Evolutionary conservation across 2,113 vertebrate genomes (phyloP), one percentile per base, ranked within the genome.

Genomic region (Oncorhynchus gorbuscha): DNA sequence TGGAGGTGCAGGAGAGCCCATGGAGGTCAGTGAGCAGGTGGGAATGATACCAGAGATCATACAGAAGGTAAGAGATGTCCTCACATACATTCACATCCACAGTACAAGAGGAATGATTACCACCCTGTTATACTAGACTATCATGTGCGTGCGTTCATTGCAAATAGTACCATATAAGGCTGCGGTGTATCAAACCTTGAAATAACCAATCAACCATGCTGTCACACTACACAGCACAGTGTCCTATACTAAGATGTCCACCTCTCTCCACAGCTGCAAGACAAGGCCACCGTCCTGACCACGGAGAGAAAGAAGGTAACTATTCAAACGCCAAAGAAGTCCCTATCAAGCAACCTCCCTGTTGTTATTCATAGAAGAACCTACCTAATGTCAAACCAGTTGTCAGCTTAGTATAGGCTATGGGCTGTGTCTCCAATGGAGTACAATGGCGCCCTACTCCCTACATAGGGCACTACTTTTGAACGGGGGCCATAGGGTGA

Each of bases 21-120:
- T 97, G 96, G 96, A 96, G 8, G 80, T 97, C 80, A 95, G 93
- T 1, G 96, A 97, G 68, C 92, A 96, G 51, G 94, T 93, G 0
- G 96, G 95, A 85, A 97, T 96, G 95, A 95, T 94, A 0, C 92
- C 95, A 0, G 95, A 96, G 83, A 96, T 97, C 77, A 96, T 97
- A 78, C 96, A 96, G 91, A 97, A 97, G 93, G 95, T 96, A 78
- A 12, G 69, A 5, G 51, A 55, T 18, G 26, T 5, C 28, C 65
- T 30, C 12, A 30, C 24, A 2, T 6, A 58, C 16, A 58, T 20
- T 18, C 55, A 58, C 55, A 58, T 20, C 3, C 12, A 39, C 8
- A 68, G 39, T 45, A 12, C 9, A 9, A 45, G 39, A 45, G 8
- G 9, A 45, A 45, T 45, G 39, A 45, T 45, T 45, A 45, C 39